Percentiles rank a stretch among this genome's conserved stretches.
Evolutionary conservation across 2,888 invertebrate species (phyloP).

Genomic region (Lapara coniferarum): DNA sequence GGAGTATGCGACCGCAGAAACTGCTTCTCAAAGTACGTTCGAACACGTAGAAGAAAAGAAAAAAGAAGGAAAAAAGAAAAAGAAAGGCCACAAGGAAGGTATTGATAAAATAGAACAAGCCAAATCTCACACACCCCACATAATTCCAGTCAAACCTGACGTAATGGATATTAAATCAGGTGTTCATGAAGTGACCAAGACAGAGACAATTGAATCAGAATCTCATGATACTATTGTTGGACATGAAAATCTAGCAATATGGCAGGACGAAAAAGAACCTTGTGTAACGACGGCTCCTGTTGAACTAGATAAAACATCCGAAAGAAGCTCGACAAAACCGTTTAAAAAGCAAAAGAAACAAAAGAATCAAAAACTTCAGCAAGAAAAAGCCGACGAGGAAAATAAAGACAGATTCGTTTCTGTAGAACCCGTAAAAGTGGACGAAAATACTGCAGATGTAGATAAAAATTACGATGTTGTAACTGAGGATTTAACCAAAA

Average conservation of each 20-base stretch:
- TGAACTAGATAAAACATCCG: neutral
- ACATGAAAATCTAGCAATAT: neutral
- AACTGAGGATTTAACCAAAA: neutral
- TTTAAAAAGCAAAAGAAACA: constrained; percentile 40
- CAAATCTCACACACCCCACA: constrained; percentile 28
- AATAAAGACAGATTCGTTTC: neutral
- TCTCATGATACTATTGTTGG: constrained; percentile 21
- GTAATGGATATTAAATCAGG: neutral
- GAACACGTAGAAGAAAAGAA: constrained; percentile 8
- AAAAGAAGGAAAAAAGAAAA: constrained; percentile 42
- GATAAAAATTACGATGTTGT: neutral
- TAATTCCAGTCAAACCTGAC: neutral
- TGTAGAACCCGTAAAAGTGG: constrained; percentile 12
- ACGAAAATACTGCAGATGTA: neutral
- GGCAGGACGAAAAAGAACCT: neutral
- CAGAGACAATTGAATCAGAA: neutral
- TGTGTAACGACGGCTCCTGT: neutral
- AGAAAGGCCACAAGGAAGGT: constrained; percentile 42
- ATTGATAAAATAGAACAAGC: constrained; percentile 30
- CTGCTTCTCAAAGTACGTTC: neutral
- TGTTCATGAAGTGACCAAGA: neutral
- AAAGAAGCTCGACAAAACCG: constrained; percentile 26
- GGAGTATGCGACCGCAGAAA: constrained; percentile 38
- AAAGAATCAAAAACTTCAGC: constrained; percentile 24
- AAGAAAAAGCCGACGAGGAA: constrained; percentile 26